Evolutionary conservation across 2,797 vertebrate species (phyloP), one percentile per base, ranked within the genome.

Genomic region (Salmo trutta): DNA sequence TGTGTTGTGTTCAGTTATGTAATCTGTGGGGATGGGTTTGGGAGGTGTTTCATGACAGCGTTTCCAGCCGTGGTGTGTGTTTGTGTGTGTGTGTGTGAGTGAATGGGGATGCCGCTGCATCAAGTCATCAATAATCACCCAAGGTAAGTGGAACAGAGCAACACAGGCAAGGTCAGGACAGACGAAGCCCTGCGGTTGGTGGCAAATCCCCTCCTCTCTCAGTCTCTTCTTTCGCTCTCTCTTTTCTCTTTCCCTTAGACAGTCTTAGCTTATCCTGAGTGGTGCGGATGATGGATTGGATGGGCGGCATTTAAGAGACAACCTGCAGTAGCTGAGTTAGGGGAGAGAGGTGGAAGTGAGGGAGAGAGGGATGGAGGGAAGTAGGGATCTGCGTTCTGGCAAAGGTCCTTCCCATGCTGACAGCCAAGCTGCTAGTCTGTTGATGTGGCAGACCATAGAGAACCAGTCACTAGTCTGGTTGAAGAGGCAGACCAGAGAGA

Each of bases 361-460:
- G 66, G 53, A 68, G 74, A 78, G 82, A 47, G 41, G 41, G 10
- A 47, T 12, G 2, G 21, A n/a, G n/a, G 73, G 54, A 59, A 21
- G 72, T 4, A 29, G 31, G 80, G 90, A 81, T 71, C 74, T 77
- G 83, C 70, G 27, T 83, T 83, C 88, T 86, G 93, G 86, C 89
- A 54, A 79, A 66, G 75, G 69, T 76, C 70, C 2, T 70, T 80
- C 74, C 81, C 88, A 86, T 53, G 74, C 88, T 86, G 87, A 85
- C 80, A 80, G 79, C 78, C 84, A 87, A 87, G 90, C 88, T 91
- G 91, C 36, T 41, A 8, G 10, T 47, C 41, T 47, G 41, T 79
- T 76, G 79, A 87, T 86, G 82, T 76, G 75, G 81, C 79, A 76
- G 75, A 16, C 59, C n/a, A 33, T 16, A 16, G 82, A 85, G 86